phyloP scores from a whole-genome alignment of 2,797 vertebrate genomes.

The Crocidura indochinensis region DNA sequence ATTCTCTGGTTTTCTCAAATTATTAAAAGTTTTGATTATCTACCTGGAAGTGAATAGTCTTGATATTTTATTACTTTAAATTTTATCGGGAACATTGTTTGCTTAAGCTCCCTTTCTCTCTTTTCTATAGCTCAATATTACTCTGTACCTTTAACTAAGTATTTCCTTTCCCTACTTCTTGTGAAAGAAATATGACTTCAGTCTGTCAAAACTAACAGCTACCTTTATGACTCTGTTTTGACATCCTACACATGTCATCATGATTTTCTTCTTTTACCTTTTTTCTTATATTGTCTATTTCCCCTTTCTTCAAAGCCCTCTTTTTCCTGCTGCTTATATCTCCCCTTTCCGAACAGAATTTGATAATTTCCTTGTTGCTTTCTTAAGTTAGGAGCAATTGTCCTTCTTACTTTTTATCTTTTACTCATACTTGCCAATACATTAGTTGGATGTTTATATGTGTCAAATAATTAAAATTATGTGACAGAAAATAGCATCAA shows the following conservation, averaged over 20 bases:
- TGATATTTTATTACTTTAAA: not conserved
- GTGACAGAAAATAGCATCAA: constrained; percentile 1
- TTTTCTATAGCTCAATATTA: not conserved
- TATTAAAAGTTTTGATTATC: not conserved
- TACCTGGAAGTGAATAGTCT: not conserved
- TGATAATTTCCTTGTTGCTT: constrained; percentile 8
- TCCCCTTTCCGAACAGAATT: not conserved
- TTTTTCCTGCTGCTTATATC: not conserved
- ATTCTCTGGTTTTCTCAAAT: not conserved
- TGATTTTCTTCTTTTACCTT: constrained; percentile 45
- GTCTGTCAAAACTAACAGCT: constrained; percentile 63
- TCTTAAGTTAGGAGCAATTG: not conserved
- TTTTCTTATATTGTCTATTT: constrained; percentile 34
- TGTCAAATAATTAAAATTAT: constrained; percentile 23
- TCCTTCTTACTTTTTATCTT: not conserved
- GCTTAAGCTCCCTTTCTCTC: not conserved
- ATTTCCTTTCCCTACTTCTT: constrained; percentile 29
- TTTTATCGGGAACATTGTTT: not conserved
- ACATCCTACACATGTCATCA: constrained; percentile 27
- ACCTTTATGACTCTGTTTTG: constrained; percentile 33
- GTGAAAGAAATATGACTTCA: not conserved
- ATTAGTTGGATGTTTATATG: not conserved
- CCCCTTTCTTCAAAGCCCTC: not conserved
- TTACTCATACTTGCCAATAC: constrained; percentile 38
- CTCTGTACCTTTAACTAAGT: not conserved